Conservation (phyloP, 2,888 invertebrate genomes). For the Mamestra brassicae region DNA sequence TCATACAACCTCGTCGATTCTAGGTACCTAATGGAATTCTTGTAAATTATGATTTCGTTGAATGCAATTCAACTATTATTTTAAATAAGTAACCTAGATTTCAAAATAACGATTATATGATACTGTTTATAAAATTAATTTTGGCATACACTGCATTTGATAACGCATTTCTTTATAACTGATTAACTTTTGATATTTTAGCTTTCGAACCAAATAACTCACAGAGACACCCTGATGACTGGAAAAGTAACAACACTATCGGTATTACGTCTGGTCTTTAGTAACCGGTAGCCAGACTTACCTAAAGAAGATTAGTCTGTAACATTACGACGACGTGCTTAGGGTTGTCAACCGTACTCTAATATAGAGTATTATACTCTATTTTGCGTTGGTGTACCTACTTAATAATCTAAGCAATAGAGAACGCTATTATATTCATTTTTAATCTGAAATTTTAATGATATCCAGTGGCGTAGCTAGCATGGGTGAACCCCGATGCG, state of each 20-base stretch:
- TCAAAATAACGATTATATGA: not conserved
- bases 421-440: too few species aligned
- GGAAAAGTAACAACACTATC: constrained; percentile 10
- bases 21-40: constrained; percentile 10
- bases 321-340: constrained; percentile 7
- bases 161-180: not conserved
- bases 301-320: constrained; percentile 26
- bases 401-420: too few species aligned
- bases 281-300: constrained; percentile 17
- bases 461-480: too few species aligned
- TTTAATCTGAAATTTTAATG: too few species aligned
- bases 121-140: not conserved
- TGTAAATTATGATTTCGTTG: constrained; percentile 13
- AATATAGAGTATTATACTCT: too few species aligned
- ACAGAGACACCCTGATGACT: not conserved
- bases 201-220: not conserved
- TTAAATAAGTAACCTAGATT: not conserved
- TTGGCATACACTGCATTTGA: not conserved
- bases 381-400: too few species aligned
- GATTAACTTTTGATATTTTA: not conserved
- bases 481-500: too few species aligned
- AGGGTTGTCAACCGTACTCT: too few species aligned
- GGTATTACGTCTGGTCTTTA: constrained; percentile 6
- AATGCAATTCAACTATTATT: constrained; percentile 7
- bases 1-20: constrained; percentile 7